These are phyloP conservation scores for Copidosoma floridanum DNA, from an alignment of 1,140 invertebrate species.

Conservation along the genomic window DNA sequence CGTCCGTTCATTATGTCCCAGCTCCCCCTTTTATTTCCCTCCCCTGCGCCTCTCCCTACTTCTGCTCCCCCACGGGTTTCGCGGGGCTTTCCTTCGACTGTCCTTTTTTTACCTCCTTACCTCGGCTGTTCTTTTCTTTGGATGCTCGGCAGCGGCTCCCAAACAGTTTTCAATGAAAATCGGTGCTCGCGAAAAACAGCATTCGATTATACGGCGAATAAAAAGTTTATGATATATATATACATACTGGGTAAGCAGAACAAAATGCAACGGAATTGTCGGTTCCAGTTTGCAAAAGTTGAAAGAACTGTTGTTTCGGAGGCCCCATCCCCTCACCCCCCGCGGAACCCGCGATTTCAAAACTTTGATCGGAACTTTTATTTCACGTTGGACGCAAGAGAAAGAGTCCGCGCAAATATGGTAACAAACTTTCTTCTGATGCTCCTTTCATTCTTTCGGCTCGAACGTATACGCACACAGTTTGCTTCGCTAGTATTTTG, in stretches of 20 bases:
- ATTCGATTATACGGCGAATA: too few relatives aligned
- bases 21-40: conserved; percentile 24
- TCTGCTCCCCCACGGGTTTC: conserved; percentile 18
- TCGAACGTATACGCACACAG: neutral
- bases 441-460: neutral
- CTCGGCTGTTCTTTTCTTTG: neutral
- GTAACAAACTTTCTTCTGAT: conserved; percentile 9
- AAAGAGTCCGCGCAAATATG: neutral
- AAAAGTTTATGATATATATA: too few relatives aligned
- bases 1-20: conserved; percentile 28
- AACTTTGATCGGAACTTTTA: conserved; percentile 26
- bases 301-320: too few relatives aligned
- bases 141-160: too few relatives aligned
- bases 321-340: too few relatives aligned
- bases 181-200: too few relatives aligned
- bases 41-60: conserved; percentile 9
- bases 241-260: too few relatives aligned
- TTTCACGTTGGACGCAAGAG: neutral
- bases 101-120: neutral
- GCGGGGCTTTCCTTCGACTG: neutral
- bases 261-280: too few relatives aligned
- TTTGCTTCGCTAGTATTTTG: too few relatives aligned
- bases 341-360: conserved; percentile 1
- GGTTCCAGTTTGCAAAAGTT: too few relatives aligned
- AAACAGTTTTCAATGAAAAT: too few relatives aligned